Evolutionary conservation across 2,113 vertebrate genomes (phyloP).

Genomic region (Dendrocopos noguchii): DNA sequence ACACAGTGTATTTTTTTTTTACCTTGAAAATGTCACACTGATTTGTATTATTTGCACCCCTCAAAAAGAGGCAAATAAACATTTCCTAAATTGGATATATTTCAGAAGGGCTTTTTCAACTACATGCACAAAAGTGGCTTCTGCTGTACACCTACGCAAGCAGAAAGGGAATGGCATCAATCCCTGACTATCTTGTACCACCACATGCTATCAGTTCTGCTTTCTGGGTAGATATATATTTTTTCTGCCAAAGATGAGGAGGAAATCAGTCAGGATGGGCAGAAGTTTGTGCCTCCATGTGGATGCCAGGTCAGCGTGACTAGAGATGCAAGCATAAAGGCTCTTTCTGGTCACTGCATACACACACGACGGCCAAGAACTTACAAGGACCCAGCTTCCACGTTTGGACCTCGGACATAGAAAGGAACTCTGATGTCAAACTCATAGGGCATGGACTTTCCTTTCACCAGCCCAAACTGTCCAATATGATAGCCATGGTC

Average conservation of each 20-base stretch:
- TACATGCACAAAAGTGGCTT: neutral
- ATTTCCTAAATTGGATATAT: neutral
- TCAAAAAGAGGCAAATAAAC: neutral
- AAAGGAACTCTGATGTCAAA: conserved; percentile 97
- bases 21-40: neutral
- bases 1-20: neutral
- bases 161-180: neutral
- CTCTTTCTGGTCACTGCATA: neutral
- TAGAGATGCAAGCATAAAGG: neutral
- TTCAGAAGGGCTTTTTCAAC: neutral
- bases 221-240: neutral
- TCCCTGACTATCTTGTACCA: neutral
- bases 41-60: neutral
- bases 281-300: neutral
- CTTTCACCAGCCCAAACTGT: conserved; percentile 97
- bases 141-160: neutral
- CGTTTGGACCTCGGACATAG: conserved; percentile 92
- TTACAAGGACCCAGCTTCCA: conserved; percentile 92
- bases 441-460: conserved; percentile 98
- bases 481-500: conserved; percentile 98
- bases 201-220: neutral
- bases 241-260: neutral
- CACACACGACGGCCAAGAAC: conserved; percentile 33
- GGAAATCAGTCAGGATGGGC: neutral
- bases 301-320: neutral